These are phyloP conservation scores for Chromobotia macracanthus DNA, from an alignment of 2,797 vertebrate genomes.

Conservation along the genomic window DNA sequence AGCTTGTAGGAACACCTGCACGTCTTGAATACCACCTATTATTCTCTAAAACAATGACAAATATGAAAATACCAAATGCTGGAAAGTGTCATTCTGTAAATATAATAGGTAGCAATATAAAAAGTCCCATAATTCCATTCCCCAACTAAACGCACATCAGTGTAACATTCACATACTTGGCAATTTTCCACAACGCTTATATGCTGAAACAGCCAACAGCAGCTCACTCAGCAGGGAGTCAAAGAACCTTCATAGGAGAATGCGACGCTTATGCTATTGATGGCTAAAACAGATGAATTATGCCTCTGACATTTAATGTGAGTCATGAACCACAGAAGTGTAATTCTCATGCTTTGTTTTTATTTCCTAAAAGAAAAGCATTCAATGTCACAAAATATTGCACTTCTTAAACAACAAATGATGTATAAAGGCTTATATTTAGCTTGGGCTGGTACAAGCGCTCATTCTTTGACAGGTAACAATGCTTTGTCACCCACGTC, in stretches of 20 bases:
- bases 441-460: neutral
- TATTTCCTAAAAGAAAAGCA: constrained; percentile 25
- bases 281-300: constrained; percentile 41
- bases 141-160: neutral
- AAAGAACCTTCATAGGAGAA: constrained; percentile 19
- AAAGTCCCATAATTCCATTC: neutral
- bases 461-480: constrained; percentile 13
- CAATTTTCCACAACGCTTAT: constrained; percentile 17
- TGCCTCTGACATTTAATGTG: constrained; percentile 27
- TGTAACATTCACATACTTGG: constrained; percentile 24
- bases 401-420: constrained; percentile 2
- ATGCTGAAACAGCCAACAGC: constrained; percentile 20
- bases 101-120: neutral
- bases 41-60: neutral
- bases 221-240: constrained; percentile 18
- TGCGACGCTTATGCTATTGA: constrained; percentile 13
- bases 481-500: neutral
- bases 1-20: neutral
- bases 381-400: neutral
- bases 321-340: neutral
- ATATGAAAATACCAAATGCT: neutral
- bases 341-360: constrained; percentile 13
- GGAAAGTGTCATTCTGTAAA: neutral
- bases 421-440: constrained; percentile 20
- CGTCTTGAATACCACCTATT: neutral